A percentile compares a stretch with the other conserved stretches of the same genome.
Conservation (phyloP, 2,113 vertebrate genomes). For the Noturus placidus region DNA sequence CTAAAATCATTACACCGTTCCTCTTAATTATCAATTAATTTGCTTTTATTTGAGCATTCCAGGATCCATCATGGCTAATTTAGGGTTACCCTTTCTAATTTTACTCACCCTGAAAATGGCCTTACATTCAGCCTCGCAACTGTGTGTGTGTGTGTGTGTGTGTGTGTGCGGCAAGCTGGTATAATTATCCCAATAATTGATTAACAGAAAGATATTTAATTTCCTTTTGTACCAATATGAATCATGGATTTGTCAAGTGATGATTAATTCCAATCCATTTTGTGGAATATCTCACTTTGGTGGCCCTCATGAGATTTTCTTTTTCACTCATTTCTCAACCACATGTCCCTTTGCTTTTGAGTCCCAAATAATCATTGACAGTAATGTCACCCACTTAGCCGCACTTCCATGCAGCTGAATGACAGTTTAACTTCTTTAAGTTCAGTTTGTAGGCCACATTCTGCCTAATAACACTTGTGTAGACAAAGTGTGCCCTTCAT, state of each 20-base stretch:
- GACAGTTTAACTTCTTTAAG: conserved; percentile 49
- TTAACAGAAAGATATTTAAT: background rate
- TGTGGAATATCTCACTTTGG: conserved; percentile 29
- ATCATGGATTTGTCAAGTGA: conserved; percentile 32
- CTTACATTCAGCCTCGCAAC: background rate
- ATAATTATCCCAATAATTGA: background rate
- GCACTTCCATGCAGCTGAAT: conserved; percentile 61
- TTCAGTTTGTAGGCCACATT: conserved; percentile 43
- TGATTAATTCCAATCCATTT: conserved; percentile 21
- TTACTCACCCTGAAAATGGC: background rate
- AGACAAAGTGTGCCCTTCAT: conserved; percentile 55
- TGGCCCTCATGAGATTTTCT: conserved; percentile 9
- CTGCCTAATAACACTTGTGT: conserved; percentile 48
- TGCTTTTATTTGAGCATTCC: background rate
- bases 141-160: too few species aligned
- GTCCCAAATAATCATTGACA: conserved; percentile 69
- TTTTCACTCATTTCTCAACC: conserved; percentile 46
- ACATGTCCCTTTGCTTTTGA: conserved; percentile 61
- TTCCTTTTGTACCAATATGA: conserved; percentile 8
- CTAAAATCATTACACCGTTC: background rate
- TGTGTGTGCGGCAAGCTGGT: background rate
- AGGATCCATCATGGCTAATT: background rate
- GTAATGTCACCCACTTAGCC: conserved; percentile 55
- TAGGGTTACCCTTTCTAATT: background rate
- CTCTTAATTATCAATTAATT: background rate